Percentiles rank a stretch among this genome's conserved stretches.
Conservation (phyloP, 2,888 invertebrate species). For the Schizotus pectinicornis region DNA sequence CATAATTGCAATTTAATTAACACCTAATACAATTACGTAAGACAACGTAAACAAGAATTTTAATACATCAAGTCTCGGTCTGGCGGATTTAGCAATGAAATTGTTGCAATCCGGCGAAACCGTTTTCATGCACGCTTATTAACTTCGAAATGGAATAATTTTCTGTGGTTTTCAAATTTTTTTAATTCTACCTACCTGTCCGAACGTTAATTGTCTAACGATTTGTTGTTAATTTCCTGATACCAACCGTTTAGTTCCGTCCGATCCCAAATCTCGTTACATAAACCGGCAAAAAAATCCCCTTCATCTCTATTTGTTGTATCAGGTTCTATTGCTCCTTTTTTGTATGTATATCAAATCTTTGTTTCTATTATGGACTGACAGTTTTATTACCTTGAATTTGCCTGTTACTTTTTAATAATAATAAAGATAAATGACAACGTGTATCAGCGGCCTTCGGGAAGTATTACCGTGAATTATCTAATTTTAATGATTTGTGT, state of each 20-base stretch:
- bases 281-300: no score
- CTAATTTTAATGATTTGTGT: conserved; percentile 18
- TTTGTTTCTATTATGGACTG: conserved; percentile 10
- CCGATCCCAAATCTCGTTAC: no score
- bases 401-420: conserved; percentile 25
- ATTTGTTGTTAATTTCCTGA: neutral
- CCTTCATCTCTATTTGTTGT: no score
- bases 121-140: conserved; percentile 17
- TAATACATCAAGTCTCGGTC: conserved; percentile 13
- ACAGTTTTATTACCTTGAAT: conserved; percentile 23
- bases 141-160: conserved; percentile 6
- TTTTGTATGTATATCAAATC: neutral
- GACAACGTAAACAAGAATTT: conserved; percentile 12
- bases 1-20: conserved; percentile 8
- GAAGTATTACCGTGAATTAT: conserved; percentile 21
- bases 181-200: conserved; percentile 1
- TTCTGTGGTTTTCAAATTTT: conserved; percentile 5
- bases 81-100: conserved; percentile 18
- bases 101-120: conserved; percentile 10
- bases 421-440: conserved; percentile 25
- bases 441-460: conserved; percentile 20
- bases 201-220: conserved; percentile 2
- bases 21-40: conserved; percentile 7
- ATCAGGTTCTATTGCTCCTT: no score
- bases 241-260: no score